These are phyloP conservation scores for Samia ricini DNA, from an alignment of 1,140 invertebrate genomes.

Conservation along the genomic window DNA sequence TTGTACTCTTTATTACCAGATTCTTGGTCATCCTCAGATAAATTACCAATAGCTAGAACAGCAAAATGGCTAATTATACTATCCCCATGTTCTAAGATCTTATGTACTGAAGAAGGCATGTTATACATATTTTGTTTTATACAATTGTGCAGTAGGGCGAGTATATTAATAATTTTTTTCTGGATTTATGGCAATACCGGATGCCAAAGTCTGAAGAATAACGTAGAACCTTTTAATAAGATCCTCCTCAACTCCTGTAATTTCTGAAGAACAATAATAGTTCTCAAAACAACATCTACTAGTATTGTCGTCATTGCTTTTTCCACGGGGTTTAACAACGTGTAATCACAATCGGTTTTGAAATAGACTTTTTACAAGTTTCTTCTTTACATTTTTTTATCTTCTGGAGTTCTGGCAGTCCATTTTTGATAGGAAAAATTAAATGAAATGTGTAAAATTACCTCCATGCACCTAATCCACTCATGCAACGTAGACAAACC, in stretches of 20 bases:
- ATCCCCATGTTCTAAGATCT: constrained; percentile 15
- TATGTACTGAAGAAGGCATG: constrained; percentile 23
- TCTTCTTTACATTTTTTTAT: constrained; percentile 17
- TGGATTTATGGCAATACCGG: constrained; percentile 20
- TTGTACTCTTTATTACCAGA: constrained; percentile 21
- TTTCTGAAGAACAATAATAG: constrained; percentile 21
- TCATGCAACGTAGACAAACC: no score
- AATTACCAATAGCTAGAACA: constrained; percentile 18
- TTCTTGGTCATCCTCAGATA: constrained; percentile 23
- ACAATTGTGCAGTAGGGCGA: neutral
- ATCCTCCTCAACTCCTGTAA: constrained; percentile 25
- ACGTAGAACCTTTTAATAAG: constrained; percentile 23
- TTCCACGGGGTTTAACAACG: constrained; percentile 18
- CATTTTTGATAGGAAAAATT: constrained; percentile 26
- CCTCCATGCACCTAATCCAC: constrained; percentile 27
- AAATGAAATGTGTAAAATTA: constrained; percentile 24
- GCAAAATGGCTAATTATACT: constrained; percentile 20
- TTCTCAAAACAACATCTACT: constrained; percentile 27
- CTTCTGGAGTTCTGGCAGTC: constrained; percentile 16
- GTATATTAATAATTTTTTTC: constrained; percentile 22
- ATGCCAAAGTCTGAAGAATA: constrained; percentile 24
- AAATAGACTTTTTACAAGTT: no score
- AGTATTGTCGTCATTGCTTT: constrained; percentile 26
- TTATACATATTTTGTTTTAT: constrained; percentile 22
- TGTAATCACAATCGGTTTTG: constrained; percentile 12